phyloP scores from a whole-genome alignment of 2,888 invertebrate genomes.

The Campopleginae sp. region DNA sequence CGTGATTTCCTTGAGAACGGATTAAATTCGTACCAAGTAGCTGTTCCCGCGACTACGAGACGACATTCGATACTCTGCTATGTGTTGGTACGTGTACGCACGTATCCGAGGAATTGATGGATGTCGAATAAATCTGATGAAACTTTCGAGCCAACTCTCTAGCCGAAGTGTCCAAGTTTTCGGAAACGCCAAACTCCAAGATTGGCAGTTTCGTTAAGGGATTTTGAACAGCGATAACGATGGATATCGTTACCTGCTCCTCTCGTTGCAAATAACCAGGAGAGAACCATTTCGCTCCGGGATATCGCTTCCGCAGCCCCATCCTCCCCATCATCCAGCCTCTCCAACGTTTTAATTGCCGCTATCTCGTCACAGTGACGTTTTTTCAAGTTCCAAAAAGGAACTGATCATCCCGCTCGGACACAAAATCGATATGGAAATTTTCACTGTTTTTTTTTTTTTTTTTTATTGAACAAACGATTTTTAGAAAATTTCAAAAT shows the following conservation, averaged over 20 bases:
- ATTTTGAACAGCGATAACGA: slow-evolving; percentile 33
- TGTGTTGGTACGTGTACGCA: background rate
- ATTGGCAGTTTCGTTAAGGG: slow-evolving; percentile 63
- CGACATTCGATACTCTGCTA: background rate
- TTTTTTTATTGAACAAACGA: no score
- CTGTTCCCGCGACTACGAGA: background rate
- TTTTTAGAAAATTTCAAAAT: no score
- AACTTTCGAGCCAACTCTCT: slow-evolving; percentile 41
- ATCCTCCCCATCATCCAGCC: slow-evolving; percentile 1
- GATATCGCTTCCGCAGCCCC: slow-evolving; percentile 10
- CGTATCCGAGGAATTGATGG: background rate
- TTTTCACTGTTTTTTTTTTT: no score
- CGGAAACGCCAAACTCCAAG: slow-evolving; percentile 40
- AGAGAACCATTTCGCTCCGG: slow-evolving; percentile 13
- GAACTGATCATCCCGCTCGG: no score
- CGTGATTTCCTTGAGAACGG: slow-evolving; percentile 8
- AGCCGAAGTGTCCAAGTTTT: slow-evolving; percentile 54
- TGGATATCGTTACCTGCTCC: background rate
- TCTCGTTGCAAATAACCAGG: background rate
- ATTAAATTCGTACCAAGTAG: background rate
- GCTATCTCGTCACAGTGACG: no score
- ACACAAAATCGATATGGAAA: no score
- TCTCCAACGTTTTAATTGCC: background rate
- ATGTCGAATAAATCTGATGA: background rate
- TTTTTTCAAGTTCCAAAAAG: no score